Conservation (phyloP, 2,888 invertebrate genomes). For the Pammene fasciana region DNA sequence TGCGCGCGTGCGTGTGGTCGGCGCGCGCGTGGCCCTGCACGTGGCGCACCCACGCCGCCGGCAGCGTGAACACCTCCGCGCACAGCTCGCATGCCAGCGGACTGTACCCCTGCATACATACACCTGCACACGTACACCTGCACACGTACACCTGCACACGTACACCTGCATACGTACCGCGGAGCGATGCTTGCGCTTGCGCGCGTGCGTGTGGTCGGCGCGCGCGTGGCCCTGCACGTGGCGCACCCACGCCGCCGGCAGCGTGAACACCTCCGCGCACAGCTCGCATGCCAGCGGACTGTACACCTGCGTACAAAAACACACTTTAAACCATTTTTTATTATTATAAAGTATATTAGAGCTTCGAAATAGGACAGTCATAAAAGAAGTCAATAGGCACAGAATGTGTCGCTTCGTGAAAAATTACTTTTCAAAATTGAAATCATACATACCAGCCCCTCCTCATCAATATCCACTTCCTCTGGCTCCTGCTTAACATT, state of each 20-base stretch:
- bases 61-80: background rate
- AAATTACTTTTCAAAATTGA: no score
- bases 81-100: background rate
- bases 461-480: conserved; percentile 83
- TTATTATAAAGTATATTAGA: no score
- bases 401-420: no score
- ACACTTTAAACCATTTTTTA: no score
- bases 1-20: conserved; percentile 81
- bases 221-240: conserved; percentile 92
- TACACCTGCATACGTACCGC: conserved; percentile 61
- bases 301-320: conserved; percentile 62
- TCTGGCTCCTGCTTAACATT: conserved; percentile 86
- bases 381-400: no score
- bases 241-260: conserved; percentile 92
- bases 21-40: conserved; percentile 88
- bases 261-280: conserved; percentile 91
- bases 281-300: conserved; percentile 92
- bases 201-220: conserved; percentile 80
- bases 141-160: no score
- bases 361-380: no score
- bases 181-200: conserved; percentile 83
- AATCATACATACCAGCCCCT: conserved; percentile 63
- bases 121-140: conserved; percentile 61
- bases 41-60: conserved; percentile 87
- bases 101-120: no score